Evolutionary conservation across 2,888 invertebrate genomes (phyloP).

Genomic region (Amiota minor): DNA sequence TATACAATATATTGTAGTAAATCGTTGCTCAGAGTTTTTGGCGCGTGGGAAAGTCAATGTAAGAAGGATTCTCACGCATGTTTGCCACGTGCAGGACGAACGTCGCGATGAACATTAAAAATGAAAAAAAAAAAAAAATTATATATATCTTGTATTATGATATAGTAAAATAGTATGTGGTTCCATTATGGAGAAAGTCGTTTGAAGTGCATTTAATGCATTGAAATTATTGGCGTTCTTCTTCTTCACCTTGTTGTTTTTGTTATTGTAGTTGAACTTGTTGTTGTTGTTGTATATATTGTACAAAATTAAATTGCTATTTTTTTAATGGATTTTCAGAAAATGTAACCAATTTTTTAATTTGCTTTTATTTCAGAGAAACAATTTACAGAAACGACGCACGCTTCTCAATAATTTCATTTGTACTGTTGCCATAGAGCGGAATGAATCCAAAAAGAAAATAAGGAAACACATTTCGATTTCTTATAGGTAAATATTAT

Average conservation of each 20-base stretch:
- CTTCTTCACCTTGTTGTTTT: conserved; percentile 9
- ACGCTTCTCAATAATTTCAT: conserved; percentile 1
- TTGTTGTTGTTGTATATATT: conserved; percentile 34
- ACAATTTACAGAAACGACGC: neutral
- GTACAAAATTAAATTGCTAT: conserved; percentile 32
- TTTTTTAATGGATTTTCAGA: conserved; percentile 56
- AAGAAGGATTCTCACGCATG: conserved; percentile 72
- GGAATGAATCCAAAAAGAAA: too few relatives aligned
- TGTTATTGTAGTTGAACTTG: conserved; percentile 2
- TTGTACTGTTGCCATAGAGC: neutral
- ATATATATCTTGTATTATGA: conserved; percentile 2
- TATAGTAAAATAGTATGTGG: too few relatives aligned
- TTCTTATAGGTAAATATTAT: too few relatives aligned
- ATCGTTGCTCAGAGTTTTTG: conserved; percentile 26
- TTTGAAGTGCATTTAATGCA: conserved; percentile 63
- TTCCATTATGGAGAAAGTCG: conserved; percentile 46
- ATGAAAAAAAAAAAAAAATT: too few relatives aligned
- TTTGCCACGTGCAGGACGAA: conserved; percentile 71
- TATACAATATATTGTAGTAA: neutral
- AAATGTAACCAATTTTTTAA: conserved; percentile 58
- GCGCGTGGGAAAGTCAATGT: conserved; percentile 71
- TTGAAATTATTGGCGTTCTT: conserved; percentile 36
- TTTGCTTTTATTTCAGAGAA: conserved; percentile 3
- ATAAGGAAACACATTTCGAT: too few relatives aligned
- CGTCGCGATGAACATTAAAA: conserved; percentile 45